Conservation (phyloP, 2,797 vertebrate genomes). For the Peromyscus aztecus region DNA sequence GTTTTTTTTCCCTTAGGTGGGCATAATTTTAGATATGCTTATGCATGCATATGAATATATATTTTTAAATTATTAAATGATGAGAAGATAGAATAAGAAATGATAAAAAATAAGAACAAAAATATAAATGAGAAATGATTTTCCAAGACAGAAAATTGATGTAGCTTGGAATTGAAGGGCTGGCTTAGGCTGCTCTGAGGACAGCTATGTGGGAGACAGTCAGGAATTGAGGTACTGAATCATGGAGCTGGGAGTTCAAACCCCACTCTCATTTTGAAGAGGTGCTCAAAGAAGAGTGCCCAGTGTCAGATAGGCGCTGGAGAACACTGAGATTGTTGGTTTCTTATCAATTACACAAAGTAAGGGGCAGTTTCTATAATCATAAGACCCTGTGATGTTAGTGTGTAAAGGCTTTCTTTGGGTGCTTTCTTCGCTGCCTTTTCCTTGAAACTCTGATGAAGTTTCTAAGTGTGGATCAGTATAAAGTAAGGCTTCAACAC, state of each 20-base stretch:
- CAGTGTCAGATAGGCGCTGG: neutral
- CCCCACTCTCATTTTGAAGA: rapidly evolving
- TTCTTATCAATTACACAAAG: neutral
- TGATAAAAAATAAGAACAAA: neutral
- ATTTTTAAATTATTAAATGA: neutral
- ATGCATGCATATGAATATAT: neutral
- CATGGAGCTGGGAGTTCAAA: neutral
- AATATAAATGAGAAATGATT: neutral
- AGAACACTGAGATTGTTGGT: neutral
- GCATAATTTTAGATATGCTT: neutral
- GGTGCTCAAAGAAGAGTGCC: neutral
- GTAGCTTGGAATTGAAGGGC: neutral
- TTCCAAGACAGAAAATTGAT: neutral
- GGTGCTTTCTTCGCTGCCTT: neutral
- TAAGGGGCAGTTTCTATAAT: neutral
- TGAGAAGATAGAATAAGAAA: neutral
- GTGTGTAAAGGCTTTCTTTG: neutral
- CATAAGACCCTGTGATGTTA: neutral
- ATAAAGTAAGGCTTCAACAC: neutral
- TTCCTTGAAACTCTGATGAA: slow-evolving; percentile 20
- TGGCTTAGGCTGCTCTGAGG: neutral
- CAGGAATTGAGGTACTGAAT: neutral
- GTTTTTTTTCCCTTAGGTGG: neutral
- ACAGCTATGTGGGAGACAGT: neutral
- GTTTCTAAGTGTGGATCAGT: neutral